These are phyloP conservation scores for Palythoa caribaeorum DNA, from an alignment of 92 coral and sea anemone genomes.

Conservation along the genomic window DNA sequence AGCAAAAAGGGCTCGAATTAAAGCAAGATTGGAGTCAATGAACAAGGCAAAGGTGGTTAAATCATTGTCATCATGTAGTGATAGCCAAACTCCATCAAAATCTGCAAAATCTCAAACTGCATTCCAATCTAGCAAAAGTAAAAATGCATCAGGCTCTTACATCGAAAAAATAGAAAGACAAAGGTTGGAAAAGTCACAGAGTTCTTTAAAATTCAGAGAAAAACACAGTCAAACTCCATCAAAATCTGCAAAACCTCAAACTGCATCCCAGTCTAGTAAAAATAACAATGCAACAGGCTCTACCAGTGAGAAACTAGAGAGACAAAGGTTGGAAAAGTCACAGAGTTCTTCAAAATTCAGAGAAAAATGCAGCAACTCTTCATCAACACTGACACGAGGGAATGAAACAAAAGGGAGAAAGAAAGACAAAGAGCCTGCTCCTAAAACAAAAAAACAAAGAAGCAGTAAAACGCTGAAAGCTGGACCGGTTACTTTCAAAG, in stretches of 20 bases:
- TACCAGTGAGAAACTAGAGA: neutral
- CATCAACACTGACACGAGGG: neutral
- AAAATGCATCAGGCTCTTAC: neutral
- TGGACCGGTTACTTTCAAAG: slow-evolving; percentile 75
- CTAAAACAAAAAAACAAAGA: slow-evolving; percentile 20
- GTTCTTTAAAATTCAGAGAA: neutral
- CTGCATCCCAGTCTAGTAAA: slow-evolving; percentile 6
- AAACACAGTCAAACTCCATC: neutral
- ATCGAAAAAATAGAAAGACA: neutral
- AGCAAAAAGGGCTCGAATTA: slow-evolving; percentile 86
- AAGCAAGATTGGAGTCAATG: slow-evolving; percentile 76
- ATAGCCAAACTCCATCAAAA: neutral
- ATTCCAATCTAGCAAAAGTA: neutral
- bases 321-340: neutral
- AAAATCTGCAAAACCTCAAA: neutral
- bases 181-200: neutral
- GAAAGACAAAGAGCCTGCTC: neutral
- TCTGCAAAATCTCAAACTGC: slow-evolving; percentile 6
- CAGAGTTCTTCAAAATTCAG: neutral
- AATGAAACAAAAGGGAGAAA: neutral
- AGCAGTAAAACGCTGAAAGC: slow-evolving; percentile 44
- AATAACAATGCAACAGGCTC: neutral
- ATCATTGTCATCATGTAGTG: slow-evolving; percentile 15
- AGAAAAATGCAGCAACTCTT: neutral
- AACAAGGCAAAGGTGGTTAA: slow-evolving; percentile 31